These are phyloP conservation scores for Glandiceps talaboti DNA, from an alignment of 53 echinoderm and acorn worm genomes.

Conservation along the genomic window DNA sequence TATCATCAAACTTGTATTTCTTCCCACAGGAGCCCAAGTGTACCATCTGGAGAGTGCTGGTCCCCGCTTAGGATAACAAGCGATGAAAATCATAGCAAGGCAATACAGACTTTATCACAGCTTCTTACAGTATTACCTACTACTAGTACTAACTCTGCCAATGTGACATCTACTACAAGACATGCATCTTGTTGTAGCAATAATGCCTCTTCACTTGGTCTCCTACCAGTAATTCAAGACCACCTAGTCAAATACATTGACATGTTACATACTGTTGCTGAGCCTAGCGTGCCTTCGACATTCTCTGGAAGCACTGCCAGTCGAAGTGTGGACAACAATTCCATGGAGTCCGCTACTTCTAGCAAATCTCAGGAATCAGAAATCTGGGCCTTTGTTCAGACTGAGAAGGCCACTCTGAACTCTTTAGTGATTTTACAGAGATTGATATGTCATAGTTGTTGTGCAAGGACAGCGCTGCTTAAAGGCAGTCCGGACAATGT, in stretches of 20 bases:
- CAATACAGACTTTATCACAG: not conserved
- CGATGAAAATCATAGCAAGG: conserved; percentile 1
- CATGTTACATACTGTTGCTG: conserved; percentile 10
- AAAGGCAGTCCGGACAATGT: not conserved
- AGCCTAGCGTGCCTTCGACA: conserved; percentile 14
- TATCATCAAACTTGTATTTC: too few relatives aligned
- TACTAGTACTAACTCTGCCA: not conserved
- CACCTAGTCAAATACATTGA: conserved; percentile 40
- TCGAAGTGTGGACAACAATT: not conserved
- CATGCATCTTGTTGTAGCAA: not conserved
- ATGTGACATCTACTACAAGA: too few relatives aligned
- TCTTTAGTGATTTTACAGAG: conserved; percentile 13
- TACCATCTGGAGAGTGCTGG: not conserved
- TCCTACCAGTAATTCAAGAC: conserved; percentile 59
- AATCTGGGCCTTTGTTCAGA: conserved; percentile 5
- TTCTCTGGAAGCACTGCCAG: conserved; percentile 13
- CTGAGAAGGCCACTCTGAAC: conserved; percentile 8
- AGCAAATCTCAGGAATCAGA: conserved; percentile 3
- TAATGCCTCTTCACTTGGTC: conserved; percentile 11
- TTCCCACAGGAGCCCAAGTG: not conserved
- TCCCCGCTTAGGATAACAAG: not conserved
- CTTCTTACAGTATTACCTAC: not conserved
- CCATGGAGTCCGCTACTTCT: conserved; percentile 4
- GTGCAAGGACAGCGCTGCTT: conserved; percentile 6
- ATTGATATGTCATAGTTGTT: conserved; percentile 4